Evolutionary conservation across 2,888 invertebrate species (phyloP).

Genomic region (Ormyrus nitidulus): DNA sequence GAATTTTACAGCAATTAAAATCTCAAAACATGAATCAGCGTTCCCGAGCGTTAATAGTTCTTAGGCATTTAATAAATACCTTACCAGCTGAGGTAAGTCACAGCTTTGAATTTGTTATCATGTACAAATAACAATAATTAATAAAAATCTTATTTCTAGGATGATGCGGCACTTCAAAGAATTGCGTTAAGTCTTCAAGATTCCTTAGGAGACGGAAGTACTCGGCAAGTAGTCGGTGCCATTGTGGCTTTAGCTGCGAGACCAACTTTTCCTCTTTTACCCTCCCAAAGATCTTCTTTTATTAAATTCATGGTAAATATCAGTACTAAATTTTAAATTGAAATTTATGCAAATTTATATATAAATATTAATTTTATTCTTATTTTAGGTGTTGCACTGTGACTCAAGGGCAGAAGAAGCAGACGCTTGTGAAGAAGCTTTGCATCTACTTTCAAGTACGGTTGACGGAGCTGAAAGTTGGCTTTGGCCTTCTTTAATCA

Average conservation of each 20-base stretch:
- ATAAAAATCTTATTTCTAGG: conserved; percentile 57
- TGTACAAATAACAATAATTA: not conserved
- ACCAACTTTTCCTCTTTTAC: conserved; percentile 67
- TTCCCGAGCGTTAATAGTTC: conserved; percentile 66
- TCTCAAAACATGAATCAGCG: conserved; percentile 64
- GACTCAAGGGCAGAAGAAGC: conserved; percentile 64
- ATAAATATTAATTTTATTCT: conserved; percentile 18
- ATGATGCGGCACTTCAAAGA: conserved; percentile 66
- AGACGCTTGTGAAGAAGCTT: conserved; percentile 69
- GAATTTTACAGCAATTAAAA: conserved; percentile 67
- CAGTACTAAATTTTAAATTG: not conserved
- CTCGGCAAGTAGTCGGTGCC: conserved; percentile 68
- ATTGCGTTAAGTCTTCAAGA: conserved; percentile 70
- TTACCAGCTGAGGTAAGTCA: conserved; percentile 66
- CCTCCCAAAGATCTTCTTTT: conserved; percentile 68
- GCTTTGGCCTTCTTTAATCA: conserved; percentile 70
- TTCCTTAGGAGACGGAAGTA: conserved; percentile 66
- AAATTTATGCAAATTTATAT: conserved; percentile 6
- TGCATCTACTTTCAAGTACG: conserved; percentile 70
- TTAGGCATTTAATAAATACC: conserved; percentile 70
- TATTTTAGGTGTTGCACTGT: conserved; percentile 60
- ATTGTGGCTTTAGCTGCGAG: conserved; percentile 70
- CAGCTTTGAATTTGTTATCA: conserved; percentile 9
- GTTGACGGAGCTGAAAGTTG: conserved; percentile 70
- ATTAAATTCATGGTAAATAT: conserved; percentile 68